Base-by-base conservation (phyloP, 2,113 vertebrate species). In the Lepisosteus oculatus region DNA sequence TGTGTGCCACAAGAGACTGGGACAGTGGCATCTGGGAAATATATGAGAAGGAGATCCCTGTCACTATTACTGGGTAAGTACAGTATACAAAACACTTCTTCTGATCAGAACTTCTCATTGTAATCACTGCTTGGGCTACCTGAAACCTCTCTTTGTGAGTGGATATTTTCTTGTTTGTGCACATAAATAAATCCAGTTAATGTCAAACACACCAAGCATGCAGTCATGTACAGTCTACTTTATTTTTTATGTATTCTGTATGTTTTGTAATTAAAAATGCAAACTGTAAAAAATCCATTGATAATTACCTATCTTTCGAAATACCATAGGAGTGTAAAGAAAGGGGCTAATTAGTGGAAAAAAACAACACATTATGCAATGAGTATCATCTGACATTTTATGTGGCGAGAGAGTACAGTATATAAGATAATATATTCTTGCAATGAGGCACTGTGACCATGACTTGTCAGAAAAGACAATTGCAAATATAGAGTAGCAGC, bases 41-140 rank as follows among this genome's bases (percentile, higher is more conserved):
- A 45, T 89, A 88, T 77, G 76, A 87, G 64, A 72, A 63, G 15
- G 86, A 88, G 72, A 67, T 77, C 2, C 78, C 81, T 59, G 84
- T 85, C 82, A 76, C 72, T 42, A 82, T 81, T 47, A 65, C 81
- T 45, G 74, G 81, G 87, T 91, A 69, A 86, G 85, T 84, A 74
- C 61, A 5, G 1, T 5, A 72, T 14, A 62, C 43, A 4, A 5
- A 65, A 65, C 13, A 65, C 2, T 4, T 13, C n/a, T 64, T 44
- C 45, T 70, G 56, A 29, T 51, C 42, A 29, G 61, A 43, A 55
- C 11, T 55, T 1, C 12, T 59, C 4, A 72, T 63, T 42, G 3
- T 42, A 17, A 6, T 65, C 9, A 11, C 8, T 65, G 44, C 29
- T 13, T 65, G 12, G 9, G 43, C n/a, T 41, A 43, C 45, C 42